Conservation (phyloP, 2,113 vertebrate genomes). For the Mystacornis crossleyi region DNA sequence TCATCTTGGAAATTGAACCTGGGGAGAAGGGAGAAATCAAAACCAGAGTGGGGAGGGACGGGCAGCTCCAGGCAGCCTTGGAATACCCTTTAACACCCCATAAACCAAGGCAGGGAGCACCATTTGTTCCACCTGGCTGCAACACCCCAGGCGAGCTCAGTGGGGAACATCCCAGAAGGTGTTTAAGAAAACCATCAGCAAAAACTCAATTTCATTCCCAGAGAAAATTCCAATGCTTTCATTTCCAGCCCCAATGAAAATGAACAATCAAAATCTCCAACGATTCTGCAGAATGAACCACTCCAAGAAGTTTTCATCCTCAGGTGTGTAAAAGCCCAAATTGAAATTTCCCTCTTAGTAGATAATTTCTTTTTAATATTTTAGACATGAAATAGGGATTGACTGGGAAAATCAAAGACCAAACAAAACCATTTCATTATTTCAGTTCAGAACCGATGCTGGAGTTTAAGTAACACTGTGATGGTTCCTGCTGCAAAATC, state of each 20-base stretch:
- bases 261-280: not conserved
- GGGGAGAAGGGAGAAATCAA: not conserved
- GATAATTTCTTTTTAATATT: not conserved
- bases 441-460: not conserved
- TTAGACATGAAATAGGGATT: not conserved
- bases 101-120: not conserved
- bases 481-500: not conserved
- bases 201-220: not conserved
- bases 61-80: not conserved
- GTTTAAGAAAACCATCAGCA: not conserved
- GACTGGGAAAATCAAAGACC: not conserved
- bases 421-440: not conserved
- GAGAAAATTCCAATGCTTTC: not conserved
- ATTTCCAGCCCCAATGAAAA: not conserved
- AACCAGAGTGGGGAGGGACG: not conserved
- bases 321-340: not conserved
- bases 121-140: not conserved
- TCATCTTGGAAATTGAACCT: conserved; percentile 96
- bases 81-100: not conserved
- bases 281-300: not conserved
- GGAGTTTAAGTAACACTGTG: not conserved
- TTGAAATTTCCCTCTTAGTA: not conserved
- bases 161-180: not conserved
- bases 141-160: not conserved
- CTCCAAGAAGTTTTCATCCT: not conserved